phyloP scores from a whole-genome alignment of 2,888 invertebrate species.

The Catocala sponsa region DNA sequence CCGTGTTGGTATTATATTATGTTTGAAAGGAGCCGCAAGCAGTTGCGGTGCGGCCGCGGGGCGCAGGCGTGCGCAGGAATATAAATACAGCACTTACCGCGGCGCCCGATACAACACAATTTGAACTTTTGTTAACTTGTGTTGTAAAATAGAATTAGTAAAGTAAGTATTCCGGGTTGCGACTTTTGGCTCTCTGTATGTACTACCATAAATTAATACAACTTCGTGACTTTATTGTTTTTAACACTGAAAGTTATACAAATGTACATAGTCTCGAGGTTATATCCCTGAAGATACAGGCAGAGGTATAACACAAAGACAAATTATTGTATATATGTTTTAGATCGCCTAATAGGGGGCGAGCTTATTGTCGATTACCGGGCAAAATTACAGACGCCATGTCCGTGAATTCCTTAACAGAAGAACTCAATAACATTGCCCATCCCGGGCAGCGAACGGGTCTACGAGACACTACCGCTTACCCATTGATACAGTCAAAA shows the following conservation, averaged over 20 bases:
- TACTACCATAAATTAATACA: not conserved
- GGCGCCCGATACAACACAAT: slow-evolving; percentile 28
- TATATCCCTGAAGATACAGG: too few species aligned
- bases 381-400: too few species aligned
- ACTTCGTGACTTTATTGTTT: slow-evolving; percentile 4
- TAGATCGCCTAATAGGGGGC: too few species aligned
- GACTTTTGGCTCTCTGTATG: not conserved
- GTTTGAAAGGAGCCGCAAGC: slow-evolving; percentile 6
- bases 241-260: slow-evolving; percentile 4
- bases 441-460: too few species aligned
- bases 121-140: slow-evolving; percentile 26
- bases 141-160: slow-evolving; percentile 22
- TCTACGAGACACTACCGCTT: too few species aligned
- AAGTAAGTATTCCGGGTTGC: not conserved
- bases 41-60: not conserved
- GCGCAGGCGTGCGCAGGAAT: slow-evolving; percentile 7
- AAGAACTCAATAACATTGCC: too few species aligned
- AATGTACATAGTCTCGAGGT: too few species aligned
- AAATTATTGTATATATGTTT: too few species aligned
- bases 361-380: too few species aligned
- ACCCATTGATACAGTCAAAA: too few species aligned
- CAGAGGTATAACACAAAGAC: too few species aligned
- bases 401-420: too few species aligned
- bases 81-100: slow-evolving; percentile 21
- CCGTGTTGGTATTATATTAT: slow-evolving; percentile 1